Conservation (phyloP, 2,113 vertebrate genomes). For the Aramus guarauna region DNA sequence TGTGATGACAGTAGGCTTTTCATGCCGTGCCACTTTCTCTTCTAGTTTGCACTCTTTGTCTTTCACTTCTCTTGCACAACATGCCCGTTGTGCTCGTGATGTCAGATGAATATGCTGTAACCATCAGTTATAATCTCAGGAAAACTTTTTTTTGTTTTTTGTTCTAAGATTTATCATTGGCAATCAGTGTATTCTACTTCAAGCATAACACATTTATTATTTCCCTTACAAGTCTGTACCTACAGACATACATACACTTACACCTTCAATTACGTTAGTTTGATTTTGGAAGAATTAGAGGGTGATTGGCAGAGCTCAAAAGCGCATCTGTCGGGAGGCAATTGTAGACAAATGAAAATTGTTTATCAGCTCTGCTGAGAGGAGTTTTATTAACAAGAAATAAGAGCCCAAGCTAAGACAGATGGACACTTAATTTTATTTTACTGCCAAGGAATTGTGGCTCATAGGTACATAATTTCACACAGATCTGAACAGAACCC, state of each 20-base stretch:
- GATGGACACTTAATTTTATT: constrained; percentile 41
- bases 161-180: background rate
- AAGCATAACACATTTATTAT: background rate
- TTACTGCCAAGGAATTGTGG: background rate
- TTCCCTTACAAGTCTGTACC: background rate
- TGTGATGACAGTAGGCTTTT: background rate
- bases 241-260: background rate
- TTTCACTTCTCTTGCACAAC: background rate
- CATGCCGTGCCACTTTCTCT: background rate
- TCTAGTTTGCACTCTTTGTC: background rate
- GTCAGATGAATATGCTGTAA: background rate
- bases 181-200: background rate
- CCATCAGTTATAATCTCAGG: background rate
- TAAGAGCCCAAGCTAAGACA: background rate
- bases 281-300: background rate
- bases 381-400: constrained; percentile 4
- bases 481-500: constrained; percentile 3
- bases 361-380: background rate
- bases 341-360: background rate
- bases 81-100: fast-evolving
- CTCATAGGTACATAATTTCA: constrained; percentile 24
- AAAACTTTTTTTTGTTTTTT: background rate
- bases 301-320: background rate
- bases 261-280: background rate
- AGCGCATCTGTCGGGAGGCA: background rate